Percentiles rank a stretch among this genome's conserved stretches.
These are phyloP conservation scores for Sebastes vulpes DNA, from an alignment of 2,797 vertebrate species.

Conservation along the genomic window DNA sequence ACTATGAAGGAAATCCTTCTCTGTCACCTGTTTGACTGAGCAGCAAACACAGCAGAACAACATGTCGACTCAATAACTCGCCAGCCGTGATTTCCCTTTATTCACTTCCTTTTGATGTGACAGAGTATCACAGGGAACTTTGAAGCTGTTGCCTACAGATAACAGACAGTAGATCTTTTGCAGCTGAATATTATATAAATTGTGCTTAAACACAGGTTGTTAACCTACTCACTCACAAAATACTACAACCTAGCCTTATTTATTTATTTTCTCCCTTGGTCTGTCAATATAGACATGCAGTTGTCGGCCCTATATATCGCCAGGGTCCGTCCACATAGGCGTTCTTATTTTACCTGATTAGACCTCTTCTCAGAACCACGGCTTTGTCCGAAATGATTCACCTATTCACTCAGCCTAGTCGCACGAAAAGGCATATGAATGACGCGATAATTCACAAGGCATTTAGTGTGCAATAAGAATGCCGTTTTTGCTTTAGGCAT, in stretches of 20 bases:
- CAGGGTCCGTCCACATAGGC: background rate
- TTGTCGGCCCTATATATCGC: background rate
- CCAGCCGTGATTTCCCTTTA: constrained; percentile 40
- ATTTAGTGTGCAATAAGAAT: background rate
- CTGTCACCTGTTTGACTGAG: constrained; percentile 52
- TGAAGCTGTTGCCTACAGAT: constrained; percentile 41
- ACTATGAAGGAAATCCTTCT: constrained; percentile 26
- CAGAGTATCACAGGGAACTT: constrained; percentile 23
- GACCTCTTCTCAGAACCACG: background rate
- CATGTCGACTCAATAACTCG: constrained; percentile 49
- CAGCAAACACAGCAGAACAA: constrained; percentile 58
- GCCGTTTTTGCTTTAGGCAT: background rate
- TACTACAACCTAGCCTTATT: background rate
- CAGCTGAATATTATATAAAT: background rate
- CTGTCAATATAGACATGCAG: background rate
- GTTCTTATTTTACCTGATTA: background rate
- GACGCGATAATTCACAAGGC: background rate
- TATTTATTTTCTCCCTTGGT: background rate
- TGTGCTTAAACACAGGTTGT: background rate
- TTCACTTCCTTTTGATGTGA: constrained; percentile 51
- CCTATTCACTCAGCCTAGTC: background rate
- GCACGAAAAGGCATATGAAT: background rate
- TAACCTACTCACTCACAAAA: background rate
- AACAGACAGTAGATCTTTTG: constrained; percentile 34
- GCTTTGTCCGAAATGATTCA: no score